Evolutionary conservation across 1,140 invertebrate species (phyloP), one percentile per base, ranked within the genome.

Genomic region (Drosophila pruinosa): DNA sequence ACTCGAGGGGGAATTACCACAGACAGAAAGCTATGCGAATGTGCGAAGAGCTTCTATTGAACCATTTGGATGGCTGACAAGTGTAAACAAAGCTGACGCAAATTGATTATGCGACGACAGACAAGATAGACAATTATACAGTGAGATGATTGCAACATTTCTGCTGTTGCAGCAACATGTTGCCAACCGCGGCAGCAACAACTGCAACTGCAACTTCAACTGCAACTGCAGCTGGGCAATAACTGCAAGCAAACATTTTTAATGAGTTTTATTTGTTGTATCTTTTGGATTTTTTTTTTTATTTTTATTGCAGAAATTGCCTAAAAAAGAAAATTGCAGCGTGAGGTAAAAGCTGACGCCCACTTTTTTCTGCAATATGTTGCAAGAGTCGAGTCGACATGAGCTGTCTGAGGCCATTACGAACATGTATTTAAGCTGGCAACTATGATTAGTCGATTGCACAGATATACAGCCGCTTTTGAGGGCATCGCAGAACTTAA

Each of bases 161-260:
- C 10, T 22, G 43, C 26, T 10, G 72, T 53, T 71, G 74, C 65
- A 24, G 65, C 75, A 77, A 75, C 72, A 77, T 71, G 72, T 71
- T 73, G 71, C 58, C 41, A 68, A 52, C 56, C 22, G 22, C 52
- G 3, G 19, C 28, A 52, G 15, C 8, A 4, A 12, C 53, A 57
- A 22, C 15, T 7, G 22, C 21, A 34, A 17, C 38, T 15, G 10
- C 50, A 56, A 19, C 28, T 10, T 4, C 21, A 34, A 17, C 38
- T 1, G 10, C 50, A 59, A 22, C 28, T n/a, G 31, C 36, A 47
- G 31, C 54, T 59, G 45, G 41, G 57, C 28, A 31, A 63, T 58
- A 64, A 70, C 41, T 77, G 64, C 74, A 73, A 61, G 65, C 36
- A 71, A 74, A 71, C 48, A 65, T 77, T 75, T 77, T 77, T 75